These are phyloP conservation scores for Cryptophagus acutangulus DNA, from an alignment of 2,888 invertebrate genomes.

Conservation along the genomic window DNA sequence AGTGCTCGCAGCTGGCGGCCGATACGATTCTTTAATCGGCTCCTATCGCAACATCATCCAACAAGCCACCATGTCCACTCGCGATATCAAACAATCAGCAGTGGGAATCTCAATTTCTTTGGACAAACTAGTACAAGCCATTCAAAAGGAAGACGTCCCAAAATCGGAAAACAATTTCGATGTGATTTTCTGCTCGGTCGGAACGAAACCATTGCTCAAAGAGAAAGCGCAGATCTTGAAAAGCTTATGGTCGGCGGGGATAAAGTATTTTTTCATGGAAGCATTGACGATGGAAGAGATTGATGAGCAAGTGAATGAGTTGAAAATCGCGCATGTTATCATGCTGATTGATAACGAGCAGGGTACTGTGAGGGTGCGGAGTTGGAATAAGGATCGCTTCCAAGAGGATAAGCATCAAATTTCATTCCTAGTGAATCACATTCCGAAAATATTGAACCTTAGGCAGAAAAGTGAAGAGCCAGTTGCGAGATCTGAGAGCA, in stretches of 20 bases:
- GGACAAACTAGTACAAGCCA: constrained; percentile 66
- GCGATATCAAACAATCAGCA: constrained; percentile 52
- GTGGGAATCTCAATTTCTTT: constrained; percentile 79
- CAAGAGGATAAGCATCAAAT: constrained; percentile 60
- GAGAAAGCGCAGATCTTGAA: constrained; percentile 53
- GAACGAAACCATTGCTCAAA: constrained; percentile 54
- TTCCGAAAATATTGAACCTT: constrained; percentile 59
- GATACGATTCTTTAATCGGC: constrained; percentile 79
- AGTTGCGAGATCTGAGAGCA: constrained; percentile 39
- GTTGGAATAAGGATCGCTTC: constrained; percentile 62
- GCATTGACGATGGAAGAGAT: constrained; percentile 60
- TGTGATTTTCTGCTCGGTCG: constrained; percentile 63
- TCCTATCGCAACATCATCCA: constrained; percentile 57
- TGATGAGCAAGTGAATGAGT: constrained; percentile 56
- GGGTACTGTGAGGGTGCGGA: constrained; percentile 53
- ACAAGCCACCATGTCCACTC: constrained; percentile 32
- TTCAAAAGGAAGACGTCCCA: constrained; percentile 51
- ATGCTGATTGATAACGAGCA: constrained; percentile 59
- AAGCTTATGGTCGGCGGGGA: constrained; percentile 68
- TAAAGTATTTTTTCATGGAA: constrained; percentile 61
- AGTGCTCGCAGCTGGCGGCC: constrained; percentile 82
- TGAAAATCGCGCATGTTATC: constrained; percentile 60
- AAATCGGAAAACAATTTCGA: constrained; percentile 50
- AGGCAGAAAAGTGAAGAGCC: constrained; percentile 27
- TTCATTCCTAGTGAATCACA: constrained; percentile 63